These are phyloP conservation scores for Microctonus hyperodae DNA, from an alignment of 2,888 invertebrate species.

Conservation along the genomic window DNA sequence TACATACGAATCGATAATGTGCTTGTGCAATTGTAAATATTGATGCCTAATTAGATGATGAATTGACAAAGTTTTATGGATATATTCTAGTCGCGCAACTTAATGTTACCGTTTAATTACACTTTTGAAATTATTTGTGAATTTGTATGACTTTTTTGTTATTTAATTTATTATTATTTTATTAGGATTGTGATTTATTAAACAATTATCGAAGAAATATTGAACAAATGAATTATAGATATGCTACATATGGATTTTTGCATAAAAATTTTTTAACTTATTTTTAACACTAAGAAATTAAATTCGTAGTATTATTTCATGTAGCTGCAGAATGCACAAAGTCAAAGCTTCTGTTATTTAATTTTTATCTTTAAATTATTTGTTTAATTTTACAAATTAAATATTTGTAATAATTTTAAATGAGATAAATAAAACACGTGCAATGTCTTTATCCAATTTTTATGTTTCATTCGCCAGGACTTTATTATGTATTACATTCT, in stretches of 20 bases:
- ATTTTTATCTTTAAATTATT: background rate
- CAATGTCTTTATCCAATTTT: background rate
- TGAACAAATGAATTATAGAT: background rate
- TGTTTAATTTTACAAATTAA: background rate
- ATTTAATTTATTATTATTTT: background rate
- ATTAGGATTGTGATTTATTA: background rate
- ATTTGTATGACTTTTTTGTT: background rate
- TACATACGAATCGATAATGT: conserved; percentile 32
- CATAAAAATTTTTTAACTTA: background rate
- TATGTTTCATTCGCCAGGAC: conserved; percentile 24
- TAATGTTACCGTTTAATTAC: background rate
- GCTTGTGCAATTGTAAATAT: conserved; percentile 40
- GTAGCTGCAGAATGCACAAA: background rate
- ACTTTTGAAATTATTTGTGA: background rate
- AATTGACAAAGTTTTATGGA: conserved; percentile 31
- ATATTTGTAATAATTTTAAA: background rate
- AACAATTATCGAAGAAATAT: background rate
- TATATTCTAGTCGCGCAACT: conserved; percentile 38
- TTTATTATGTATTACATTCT: conserved; percentile 43
- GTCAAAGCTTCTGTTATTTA: conserved; percentile 18
- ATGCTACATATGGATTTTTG: background rate
- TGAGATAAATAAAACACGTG: background rate
- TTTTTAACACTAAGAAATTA: background rate
- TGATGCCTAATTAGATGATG: conserved; percentile 39
- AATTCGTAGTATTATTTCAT: background rate